Percentiles rank a stretch among this genome's conserved stretches.
Evolutionary conservation across 2,113 vertebrate species (phyloP).

Genomic region (Macquaria ambigua): DNA sequence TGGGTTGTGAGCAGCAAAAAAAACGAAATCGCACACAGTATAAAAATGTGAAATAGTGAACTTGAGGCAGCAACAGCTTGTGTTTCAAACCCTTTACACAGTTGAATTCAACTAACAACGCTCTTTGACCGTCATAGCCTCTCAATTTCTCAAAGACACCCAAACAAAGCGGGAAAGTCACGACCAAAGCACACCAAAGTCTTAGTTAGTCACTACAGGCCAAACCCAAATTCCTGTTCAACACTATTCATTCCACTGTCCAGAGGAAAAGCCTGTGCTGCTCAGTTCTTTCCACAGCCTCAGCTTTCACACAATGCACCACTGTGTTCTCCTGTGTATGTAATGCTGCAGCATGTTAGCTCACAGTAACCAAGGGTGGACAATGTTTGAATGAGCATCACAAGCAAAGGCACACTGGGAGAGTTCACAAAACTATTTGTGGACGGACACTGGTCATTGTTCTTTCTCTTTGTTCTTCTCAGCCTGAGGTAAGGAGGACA

Average conservation of each 20-base stretch:
- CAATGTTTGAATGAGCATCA: slow-evolving; percentile 24
- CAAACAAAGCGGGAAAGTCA: slow-evolving; percentile 17
- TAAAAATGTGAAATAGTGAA: neutral
- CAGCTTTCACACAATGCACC: slow-evolving; percentile 45
- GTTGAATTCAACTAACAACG: neutral
- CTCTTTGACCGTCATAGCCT: neutral
- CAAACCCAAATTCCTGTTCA: slow-evolving; percentile 13
- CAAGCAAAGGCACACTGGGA: neutral
- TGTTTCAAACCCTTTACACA: neutral
- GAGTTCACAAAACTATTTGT: neutral
- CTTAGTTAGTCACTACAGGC: slow-evolving; percentile 13
- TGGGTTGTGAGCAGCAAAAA: neutral
- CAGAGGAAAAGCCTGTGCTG: slow-evolving; percentile 16
- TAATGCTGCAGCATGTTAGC: slow-evolving; percentile 13
- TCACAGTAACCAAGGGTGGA: slow-evolving; percentile 2
- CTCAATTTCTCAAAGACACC: neutral
- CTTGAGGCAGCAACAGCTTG: neutral
- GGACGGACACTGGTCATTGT: slow-evolving; percentile 19
- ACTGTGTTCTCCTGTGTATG: slow-evolving; percentile 20
- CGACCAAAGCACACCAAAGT: neutral
- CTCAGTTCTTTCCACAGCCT: slow-evolving; percentile 37
- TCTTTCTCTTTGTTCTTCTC: slow-evolving; percentile 26
- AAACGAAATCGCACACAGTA: neutral
- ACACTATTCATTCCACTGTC: neutral
- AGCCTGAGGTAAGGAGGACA: slow-evolving; percentile 10